phyloP scores from a whole-genome alignment of 2,888 invertebrate species.

The Pilophorus perplexus region DNA sequence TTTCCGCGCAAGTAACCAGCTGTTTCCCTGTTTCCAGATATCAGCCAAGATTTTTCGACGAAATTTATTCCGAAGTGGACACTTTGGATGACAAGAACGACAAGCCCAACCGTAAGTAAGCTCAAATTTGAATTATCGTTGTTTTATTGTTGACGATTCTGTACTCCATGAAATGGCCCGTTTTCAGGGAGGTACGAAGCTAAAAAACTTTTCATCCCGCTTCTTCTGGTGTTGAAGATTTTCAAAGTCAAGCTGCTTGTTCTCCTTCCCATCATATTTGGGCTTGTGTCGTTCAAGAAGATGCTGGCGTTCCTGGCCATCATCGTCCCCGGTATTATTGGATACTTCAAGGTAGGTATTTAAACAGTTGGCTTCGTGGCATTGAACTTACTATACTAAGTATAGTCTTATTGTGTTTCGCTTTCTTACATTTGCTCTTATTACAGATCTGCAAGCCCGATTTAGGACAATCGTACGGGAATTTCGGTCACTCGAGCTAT shows the following conservation, averaged over 20 bases:
- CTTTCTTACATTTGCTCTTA: not conserved
- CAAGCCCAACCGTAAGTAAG: conserved; percentile 71
- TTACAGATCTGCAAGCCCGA: conserved; percentile 57
- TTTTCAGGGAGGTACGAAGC: conserved; percentile 72
- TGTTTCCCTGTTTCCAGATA: conserved; percentile 54
- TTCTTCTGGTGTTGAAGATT: conserved; percentile 75
- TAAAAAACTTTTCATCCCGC: conserved; percentile 78
- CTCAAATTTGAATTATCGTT: too few species aligned
- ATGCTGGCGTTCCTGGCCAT: conserved; percentile 74
- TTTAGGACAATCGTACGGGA: conserved; percentile 56
- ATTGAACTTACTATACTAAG: too few species aligned
- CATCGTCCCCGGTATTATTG: conserved; percentile 75
- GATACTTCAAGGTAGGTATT: conserved; percentile 66
- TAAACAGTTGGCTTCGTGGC: not conserved
- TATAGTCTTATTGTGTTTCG: too few species aligned
- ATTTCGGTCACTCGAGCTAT: conserved; percentile 53
- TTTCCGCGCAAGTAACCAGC: too few species aligned
- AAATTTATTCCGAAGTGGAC: conserved; percentile 79
- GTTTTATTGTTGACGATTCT: too few species aligned
- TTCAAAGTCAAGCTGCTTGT: conserved; percentile 79
- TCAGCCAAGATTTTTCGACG: conserved; percentile 77
- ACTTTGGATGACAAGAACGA: conserved; percentile 79
- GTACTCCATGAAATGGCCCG: not conserved
- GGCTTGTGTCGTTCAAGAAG: conserved; percentile 80
- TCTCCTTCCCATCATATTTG: conserved; percentile 78